These are phyloP conservation scores for Sisyra terminalis DNA, from an alignment of 2,888 invertebrate genomes.

Conservation along the genomic window DNA sequence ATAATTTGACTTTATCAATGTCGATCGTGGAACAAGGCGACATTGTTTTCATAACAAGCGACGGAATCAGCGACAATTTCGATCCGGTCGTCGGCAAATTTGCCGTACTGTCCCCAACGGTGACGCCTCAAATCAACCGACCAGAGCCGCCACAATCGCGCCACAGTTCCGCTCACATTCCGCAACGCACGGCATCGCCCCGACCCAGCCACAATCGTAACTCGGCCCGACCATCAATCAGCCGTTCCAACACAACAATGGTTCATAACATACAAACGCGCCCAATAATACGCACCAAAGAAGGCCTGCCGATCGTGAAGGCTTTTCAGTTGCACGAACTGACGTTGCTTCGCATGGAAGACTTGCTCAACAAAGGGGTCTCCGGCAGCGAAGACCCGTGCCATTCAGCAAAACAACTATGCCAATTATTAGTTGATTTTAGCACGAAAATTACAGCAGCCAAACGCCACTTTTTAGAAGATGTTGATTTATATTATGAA, in stretches of 20 bases:
- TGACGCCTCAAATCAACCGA: slow-evolving; percentile 13
- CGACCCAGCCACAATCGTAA: slow-evolving; percentile 8
- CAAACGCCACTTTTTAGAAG: slow-evolving; percentile 67
- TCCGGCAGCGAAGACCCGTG: slow-evolving; percentile 44
- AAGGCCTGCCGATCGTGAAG: slow-evolving; percentile 48
- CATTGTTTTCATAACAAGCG: slow-evolving; percentile 75
- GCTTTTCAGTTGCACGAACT: slow-evolving; percentile 61
- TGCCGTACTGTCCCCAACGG: slow-evolving; percentile 33
- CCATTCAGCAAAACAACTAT: slow-evolving; percentile 44
- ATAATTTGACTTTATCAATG: slow-evolving; percentile 72
- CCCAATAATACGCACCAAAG: slow-evolving; percentile 23
- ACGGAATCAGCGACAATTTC: slow-evolving; percentile 80
- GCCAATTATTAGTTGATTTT: slow-evolving; percentile 59
- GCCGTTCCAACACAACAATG: slow-evolving; percentile 26
- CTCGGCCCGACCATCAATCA: slow-evolving; percentile 14
- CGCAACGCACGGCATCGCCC: slow-evolving; percentile 11
- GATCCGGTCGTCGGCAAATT: slow-evolving; percentile 85
- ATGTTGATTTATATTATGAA: slow-evolving; percentile 56
- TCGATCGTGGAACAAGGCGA: slow-evolving; percentile 65
- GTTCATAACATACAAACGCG: slow-evolving; percentile 15
- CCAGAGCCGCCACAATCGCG: slow-evolving; percentile 26
- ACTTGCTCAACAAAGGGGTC: slow-evolving; percentile 50
- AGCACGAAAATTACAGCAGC: slow-evolving; percentile 64
- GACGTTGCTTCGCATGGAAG: slow-evolving; percentile 56
- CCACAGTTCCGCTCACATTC: slow-evolving; percentile 21